phyloP scores from a whole-genome alignment of 2,113 vertebrate species.

The Ellobius talpinus region DNA sequence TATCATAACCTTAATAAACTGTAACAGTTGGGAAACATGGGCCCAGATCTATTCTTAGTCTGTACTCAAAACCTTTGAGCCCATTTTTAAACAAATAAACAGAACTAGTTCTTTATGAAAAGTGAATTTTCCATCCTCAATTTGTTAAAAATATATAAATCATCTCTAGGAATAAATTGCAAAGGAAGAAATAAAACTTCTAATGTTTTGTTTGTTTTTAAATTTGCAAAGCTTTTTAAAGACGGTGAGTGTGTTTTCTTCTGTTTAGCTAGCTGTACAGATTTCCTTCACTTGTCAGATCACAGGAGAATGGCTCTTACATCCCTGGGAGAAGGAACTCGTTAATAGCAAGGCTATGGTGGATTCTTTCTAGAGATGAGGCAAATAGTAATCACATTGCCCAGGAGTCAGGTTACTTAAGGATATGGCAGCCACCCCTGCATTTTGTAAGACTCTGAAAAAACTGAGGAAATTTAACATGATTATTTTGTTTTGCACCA shows the following conservation, averaged over 20 bases:
- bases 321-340: neutral
- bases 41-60: rapidly evolving
- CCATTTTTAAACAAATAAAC: neutral
- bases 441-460: neutral
- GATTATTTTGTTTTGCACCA: too few relatives aligned
- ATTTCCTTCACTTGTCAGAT: neutral
- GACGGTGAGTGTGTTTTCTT: neutral
- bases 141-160: neutral
- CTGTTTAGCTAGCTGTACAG: neutral
- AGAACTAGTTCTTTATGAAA: neutral
- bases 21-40: neutral
- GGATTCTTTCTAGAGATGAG: neutral
- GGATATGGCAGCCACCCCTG: neutral
- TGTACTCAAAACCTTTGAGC: neutral
- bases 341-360: neutral
- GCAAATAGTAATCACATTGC: neutral
- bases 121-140: neutral
- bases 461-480: neutral
- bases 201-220: neutral
- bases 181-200: neutral
- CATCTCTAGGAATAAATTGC: neutral
- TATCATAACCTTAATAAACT: neutral
- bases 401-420: neutral
- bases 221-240: neutral
- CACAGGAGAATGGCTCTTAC: neutral